Base-by-base conservation (phyloP, 2,888 invertebrate genomes). In the Sisyra terminalis region DNA sequence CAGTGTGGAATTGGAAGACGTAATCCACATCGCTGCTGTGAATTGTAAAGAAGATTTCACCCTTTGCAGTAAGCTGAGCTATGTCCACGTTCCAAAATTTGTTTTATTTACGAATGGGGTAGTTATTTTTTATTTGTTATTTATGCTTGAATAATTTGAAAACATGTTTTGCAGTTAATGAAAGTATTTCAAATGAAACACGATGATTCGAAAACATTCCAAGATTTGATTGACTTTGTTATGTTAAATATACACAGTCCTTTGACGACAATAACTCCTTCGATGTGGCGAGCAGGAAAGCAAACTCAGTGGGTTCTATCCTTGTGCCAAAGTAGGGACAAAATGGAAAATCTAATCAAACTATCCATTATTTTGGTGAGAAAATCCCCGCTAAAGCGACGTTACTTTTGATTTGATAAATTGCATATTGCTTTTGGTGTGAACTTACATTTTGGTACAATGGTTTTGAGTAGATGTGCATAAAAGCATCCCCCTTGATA, bases 1-100 rank as follows among this genome's bases (percentile, higher is more conserved):
- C 45, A 85, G 87, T 9, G 69, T 73, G 50, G 71, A 79, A 51
- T 68, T 88, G 48, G 79, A 84, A 55, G 87, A 85, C 40, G 81
- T 86, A 44, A 73, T 86, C 53, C 64, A 73, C 59, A 51, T 90
- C 42, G 89, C 78, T 29, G 88, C 87, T 29, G 84, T 90, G 0
- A 89, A 90, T 58, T 90, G 89, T 61, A 83, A 82, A 62, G 85
- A 87, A 57, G 83, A 88, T 55, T 83, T 79, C 66, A 65, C 70
- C 35, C 66, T 89, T 46, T 90, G 90, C 60, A 70, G 73, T 51
- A 72, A 78, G 53, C 70, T 86, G 61, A 73, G 75, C 47, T 80
- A 89, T 47, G 61, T 67, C 52, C 71, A 75, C 51, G 89, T 86
- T 60, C 89, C 89, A 0, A 73, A 83, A 1, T 64, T 89, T 13